Percentiles rank a stretch among this genome's conserved stretches.
Evolutionary conservation across 2,888 invertebrate genomes (phyloP).

Genomic region (Spicauda simplicius): DNA sequence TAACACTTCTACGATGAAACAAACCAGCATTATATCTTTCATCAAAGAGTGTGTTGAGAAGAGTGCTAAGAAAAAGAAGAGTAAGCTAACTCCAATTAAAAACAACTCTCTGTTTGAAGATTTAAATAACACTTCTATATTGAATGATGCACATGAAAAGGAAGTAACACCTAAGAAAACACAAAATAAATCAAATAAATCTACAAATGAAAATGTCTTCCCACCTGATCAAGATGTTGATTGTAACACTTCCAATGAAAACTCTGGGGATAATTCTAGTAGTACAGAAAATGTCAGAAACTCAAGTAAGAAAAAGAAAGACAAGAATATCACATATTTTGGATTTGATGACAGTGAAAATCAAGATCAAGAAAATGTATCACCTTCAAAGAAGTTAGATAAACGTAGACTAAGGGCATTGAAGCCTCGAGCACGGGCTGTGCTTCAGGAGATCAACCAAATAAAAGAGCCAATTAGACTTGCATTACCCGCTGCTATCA

Average conservation of each 20-base stretch:
- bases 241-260: slow-evolving; percentile 35
- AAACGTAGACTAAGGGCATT: slow-evolving; percentile 52
- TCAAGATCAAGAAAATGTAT: slow-evolving; percentile 69
- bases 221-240: slow-evolving; percentile 23
- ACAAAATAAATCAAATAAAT: slow-evolving; percentile 38
- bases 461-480: slow-evolving; percentile 60
- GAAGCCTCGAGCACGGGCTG: slow-evolving; percentile 56
- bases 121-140: slow-evolving; percentile 43
- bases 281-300: slow-evolving; percentile 47
- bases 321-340: slow-evolving; percentile 67
- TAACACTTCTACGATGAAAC: slow-evolving; percentile 61
- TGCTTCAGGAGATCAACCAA: slow-evolving; percentile 66
- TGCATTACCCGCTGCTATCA: slow-evolving; percentile 55
- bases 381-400: slow-evolving; percentile 58
- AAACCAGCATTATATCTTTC: slow-evolving; percentile 77
- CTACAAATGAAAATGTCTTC: slow-evolving; percentile 25
- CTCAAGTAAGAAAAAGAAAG: slow-evolving; percentile 48
- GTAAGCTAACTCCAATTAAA: slow-evolving; percentile 60
- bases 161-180: slow-evolving; percentile 40
- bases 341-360: slow-evolving; percentile 77
- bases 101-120: slow-evolving; percentile 58
- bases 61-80: slow-evolving; percentile 65
- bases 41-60: slow-evolving; percentile 71
- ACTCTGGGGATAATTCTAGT: slow-evolving; percentile 46
- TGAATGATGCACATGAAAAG: slow-evolving; percentile 36